Conservation (phyloP, 35 echinoderm and acorn worm species). For the Amphiura filiformis region DNA sequence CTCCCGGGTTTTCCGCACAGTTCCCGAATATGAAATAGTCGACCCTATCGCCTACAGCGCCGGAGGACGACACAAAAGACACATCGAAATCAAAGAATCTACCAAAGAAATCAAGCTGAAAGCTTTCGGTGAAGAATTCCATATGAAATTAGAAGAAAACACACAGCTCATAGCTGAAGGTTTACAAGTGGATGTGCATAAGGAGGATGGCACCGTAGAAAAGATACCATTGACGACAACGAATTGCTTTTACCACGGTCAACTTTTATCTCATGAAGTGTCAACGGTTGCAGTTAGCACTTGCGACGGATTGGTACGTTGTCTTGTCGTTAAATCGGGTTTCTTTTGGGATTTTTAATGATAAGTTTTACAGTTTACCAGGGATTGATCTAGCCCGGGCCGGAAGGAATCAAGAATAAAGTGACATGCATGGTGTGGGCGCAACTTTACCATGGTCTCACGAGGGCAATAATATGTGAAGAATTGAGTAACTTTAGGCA, state of each 20-base stretch:
- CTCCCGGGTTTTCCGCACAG: no score
- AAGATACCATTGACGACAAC: not conserved
- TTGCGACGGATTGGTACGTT: constrained; percentile 30
- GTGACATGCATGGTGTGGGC: no score
- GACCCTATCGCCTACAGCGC: not conserved
- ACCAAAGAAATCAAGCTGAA: constrained; percentile 20
- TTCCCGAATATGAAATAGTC: not conserved
- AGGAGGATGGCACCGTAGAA: constrained; percentile 2
- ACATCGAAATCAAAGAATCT: not conserved
- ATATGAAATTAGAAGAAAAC: not conserved
- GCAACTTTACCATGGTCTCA: no score
- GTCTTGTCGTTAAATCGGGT: no score
- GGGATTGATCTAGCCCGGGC: no score
- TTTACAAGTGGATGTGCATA: constrained; percentile 2
- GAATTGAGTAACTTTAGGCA: no score
- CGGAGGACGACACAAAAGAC: not conserved
- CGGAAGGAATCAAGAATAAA: no score
- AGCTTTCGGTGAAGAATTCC: constrained; percentile 32
- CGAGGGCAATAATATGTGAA: no score
- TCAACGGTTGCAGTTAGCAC: constrained; percentile 22
- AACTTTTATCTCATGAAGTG: constrained; percentile 8
- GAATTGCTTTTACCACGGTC: constrained; percentile 6
- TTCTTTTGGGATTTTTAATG: no score
- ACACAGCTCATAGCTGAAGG: not conserved
- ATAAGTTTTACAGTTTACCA: no score